Percentiles rank a stretch among this genome's conserved stretches.
These are phyloP conservation scores for Mustela lutreola DNA, from an alignment of 2,113 vertebrate species.

Conservation along the genomic window DNA sequence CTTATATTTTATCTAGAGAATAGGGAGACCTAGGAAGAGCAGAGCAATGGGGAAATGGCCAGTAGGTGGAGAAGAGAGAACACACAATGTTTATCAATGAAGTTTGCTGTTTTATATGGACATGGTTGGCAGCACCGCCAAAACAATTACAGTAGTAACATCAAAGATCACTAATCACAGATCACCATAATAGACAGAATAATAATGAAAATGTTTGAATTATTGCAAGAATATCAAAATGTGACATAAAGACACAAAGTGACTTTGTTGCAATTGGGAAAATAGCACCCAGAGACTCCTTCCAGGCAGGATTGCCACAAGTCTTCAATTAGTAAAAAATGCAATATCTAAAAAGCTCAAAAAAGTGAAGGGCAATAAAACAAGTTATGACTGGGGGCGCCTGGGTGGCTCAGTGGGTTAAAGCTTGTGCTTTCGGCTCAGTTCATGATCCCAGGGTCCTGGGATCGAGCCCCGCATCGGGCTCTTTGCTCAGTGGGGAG, in stretches of 20 bases:
- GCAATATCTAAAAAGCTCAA: not conserved
- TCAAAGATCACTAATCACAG: not conserved
- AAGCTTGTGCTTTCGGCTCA: no score
- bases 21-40: not conserved
- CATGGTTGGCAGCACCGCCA: not conserved
- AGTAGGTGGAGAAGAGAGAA: not conserved
- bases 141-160: not conserved
- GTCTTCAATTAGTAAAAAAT: not conserved
- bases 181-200: not conserved
- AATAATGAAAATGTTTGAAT: not conserved
- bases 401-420: no score
- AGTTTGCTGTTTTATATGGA: not conserved
- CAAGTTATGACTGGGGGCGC: not conserved
- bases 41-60: not conserved
- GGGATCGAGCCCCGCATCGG: no score
- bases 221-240: not conserved
- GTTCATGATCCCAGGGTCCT: no score
- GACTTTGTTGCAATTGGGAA: not conserved
- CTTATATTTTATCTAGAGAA: not conserved
- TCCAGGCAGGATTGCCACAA: not conserved
- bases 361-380: not conserved
- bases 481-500: no score
- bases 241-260: not conserved
- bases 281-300: not conserved
- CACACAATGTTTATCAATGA: not conserved